phyloP scores from a whole-genome alignment of 2,888 invertebrate species.

The Chymomyza fuscimana region DNA sequence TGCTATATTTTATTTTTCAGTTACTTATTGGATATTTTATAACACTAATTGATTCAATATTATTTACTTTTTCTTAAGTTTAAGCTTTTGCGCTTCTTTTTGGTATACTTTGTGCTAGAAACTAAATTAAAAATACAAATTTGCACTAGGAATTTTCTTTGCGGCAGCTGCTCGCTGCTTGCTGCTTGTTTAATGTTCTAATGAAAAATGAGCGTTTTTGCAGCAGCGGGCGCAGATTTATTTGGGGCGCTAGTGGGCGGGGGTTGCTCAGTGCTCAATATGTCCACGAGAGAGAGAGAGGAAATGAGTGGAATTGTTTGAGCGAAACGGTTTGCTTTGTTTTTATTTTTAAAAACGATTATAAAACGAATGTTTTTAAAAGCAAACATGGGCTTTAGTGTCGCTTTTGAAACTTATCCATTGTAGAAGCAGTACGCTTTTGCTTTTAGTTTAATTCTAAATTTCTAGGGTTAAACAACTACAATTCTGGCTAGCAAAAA shows the following conservation, averaged over 20 bases:
- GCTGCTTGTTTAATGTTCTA: slow-evolving; percentile 8
- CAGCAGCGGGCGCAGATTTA: neutral
- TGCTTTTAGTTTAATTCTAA: neutral
- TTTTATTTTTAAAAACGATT: slow-evolving; percentile 12
- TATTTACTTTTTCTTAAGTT: slow-evolving; percentile 12
- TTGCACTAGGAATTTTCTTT: slow-evolving; percentile 37
- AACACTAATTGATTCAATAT: slow-evolving; percentile 14
- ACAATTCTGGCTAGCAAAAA: neutral
- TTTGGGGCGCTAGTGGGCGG: neutral
- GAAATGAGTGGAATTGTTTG: slow-evolving; percentile 7
- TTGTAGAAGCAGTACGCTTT: neutral
- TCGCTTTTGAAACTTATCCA: neutral
- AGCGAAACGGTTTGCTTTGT: neutral
- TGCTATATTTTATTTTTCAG: slow-evolving; percentile 21
- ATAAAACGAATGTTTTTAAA: neutral
- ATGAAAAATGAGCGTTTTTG: neutral
- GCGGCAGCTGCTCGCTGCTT: slow-evolving; percentile 46
- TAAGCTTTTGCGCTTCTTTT: neutral
- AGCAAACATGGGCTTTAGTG: neutral
- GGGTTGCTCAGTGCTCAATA: neutral
- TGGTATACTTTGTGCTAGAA: slow-evolving; percentile 32
- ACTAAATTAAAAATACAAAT: slow-evolving; percentile 52
- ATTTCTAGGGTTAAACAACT: neutral
- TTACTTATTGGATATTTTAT: neutral
- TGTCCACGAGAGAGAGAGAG: slow-evolving; percentile 1